These are phyloP conservation scores for Plectropomus leopardus DNA, from an alignment of 2,113 vertebrate species.

Conservation along the genomic window DNA sequence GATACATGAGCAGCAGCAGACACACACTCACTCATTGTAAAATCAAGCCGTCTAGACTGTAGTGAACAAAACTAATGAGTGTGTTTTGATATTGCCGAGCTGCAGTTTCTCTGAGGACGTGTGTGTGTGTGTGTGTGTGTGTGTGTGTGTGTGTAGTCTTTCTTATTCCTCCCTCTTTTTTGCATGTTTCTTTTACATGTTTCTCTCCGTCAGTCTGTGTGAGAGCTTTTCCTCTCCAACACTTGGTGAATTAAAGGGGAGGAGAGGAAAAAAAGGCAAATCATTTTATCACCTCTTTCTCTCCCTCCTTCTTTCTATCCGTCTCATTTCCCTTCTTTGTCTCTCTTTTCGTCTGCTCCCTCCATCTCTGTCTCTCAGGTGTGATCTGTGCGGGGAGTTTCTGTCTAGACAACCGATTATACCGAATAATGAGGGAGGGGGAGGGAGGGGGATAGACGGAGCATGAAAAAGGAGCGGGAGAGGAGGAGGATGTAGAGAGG, in stretches of 20 bases:
- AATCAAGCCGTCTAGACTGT: conserved; percentile 49
- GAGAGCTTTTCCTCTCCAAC: conserved; percentile 30
- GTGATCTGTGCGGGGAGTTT: conserved; percentile 74
- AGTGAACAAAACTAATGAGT: conserved; percentile 34
- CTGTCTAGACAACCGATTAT: conserved; percentile 84
- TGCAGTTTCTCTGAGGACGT: conserved; percentile 18
- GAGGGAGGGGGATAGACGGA: conserved; percentile 32
- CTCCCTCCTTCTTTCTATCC: conserved; percentile 18
- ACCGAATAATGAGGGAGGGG: conserved; percentile 70
- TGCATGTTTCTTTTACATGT: background rate
- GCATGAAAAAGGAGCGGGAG: conserved; percentile 41
- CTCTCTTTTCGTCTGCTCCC: conserved; percentile 36
- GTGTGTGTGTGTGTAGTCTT: conserved; percentile 34
- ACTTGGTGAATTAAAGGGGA: conserved; percentile 8
- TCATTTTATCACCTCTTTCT: conserved; percentile 53
- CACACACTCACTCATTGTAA: conserved; percentile 8
- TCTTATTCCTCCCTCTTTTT: background rate
- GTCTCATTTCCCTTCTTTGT: conserved; percentile 53
- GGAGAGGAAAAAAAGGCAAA: conserved; percentile 6
- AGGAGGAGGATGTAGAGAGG: conserved; percentile 15
- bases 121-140: conserved; percentile 27
- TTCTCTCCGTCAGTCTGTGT: conserved; percentile 25
- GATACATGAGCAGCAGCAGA: background rate
- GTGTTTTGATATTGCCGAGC: conserved; percentile 34
- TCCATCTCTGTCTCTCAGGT: conserved; percentile 59